A percentile compares a stretch with the other conserved stretches of the same genome.
Conservation (phyloP, 1,140 invertebrate genomes). For the Temnothorax longispinosus region DNA sequence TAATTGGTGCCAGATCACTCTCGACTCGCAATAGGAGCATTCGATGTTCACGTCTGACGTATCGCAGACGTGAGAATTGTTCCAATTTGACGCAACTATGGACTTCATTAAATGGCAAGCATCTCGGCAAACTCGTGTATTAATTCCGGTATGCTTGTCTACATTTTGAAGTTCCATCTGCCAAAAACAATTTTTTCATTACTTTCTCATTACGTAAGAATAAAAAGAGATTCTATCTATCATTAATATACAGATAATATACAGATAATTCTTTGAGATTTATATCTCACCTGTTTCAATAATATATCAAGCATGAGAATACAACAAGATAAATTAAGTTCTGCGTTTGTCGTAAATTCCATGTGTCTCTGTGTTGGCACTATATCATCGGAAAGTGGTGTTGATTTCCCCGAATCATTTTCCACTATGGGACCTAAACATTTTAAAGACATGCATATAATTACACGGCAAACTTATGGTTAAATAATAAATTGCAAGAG, state of each 20-base stretch:
- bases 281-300: constrained; percentile 92
- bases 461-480: background rate
- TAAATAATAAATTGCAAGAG: background rate
- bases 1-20: constrained; percentile 97
- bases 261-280: background rate
- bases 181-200: constrained; percentile 51
- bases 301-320: constrained; percentile 98
- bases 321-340: constrained; percentile 95
- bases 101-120: constrained; percentile 92
- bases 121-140: constrained; percentile 91
- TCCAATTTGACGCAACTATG: constrained; percentile 93
- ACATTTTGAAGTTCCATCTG: constrained; percentile 97
- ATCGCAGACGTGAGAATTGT: constrained; percentile 90
- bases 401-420: constrained; percentile 90
- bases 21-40: constrained; percentile 96
- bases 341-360: constrained; percentile 88
- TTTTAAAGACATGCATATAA: background rate
- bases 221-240: background rate
- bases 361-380: constrained; percentile 87
- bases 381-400: constrained; percentile 90
- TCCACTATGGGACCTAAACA: constrained; percentile 88
- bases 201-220: background rate
- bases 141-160: constrained; percentile 93
- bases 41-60: constrained; percentile 86
- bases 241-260: background rate